These are phyloP conservation scores for Rhingia rostrata DNA, from an alignment of 2,888 invertebrate species.

Conservation along the genomic window DNA sequence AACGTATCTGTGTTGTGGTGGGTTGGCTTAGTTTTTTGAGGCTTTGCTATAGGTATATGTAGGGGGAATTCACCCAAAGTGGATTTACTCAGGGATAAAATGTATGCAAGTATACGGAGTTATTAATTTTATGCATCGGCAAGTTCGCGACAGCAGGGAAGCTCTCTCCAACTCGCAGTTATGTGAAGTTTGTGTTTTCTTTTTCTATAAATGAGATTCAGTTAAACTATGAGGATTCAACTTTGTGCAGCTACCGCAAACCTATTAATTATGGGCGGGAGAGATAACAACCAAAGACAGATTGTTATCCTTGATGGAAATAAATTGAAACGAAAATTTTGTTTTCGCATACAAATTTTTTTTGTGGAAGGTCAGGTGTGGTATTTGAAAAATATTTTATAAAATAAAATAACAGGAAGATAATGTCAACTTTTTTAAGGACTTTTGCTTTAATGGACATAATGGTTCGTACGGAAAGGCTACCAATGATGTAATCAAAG, in stretches of 20 bases:
- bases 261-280: conserved; percentile 8
- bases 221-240: conserved; percentile 24
- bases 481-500: no score
- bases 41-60: not conserved
- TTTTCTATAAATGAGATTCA: not conserved
- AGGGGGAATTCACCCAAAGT: conserved; percentile 40
- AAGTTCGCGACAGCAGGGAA: conserved; percentile 64
- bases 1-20: conserved; percentile 36
- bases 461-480: no score
- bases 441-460: no score
- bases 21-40: conserved; percentile 43
- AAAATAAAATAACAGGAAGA: no score
- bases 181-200: not conserved
- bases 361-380: not conserved
- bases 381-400: no score
- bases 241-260: conserved; percentile 8
- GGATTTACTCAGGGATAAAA: conserved; percentile 68
- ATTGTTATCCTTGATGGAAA: conserved; percentile 19
- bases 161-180: conserved; percentile 3
- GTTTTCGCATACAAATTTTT: not conserved
- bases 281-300: not conserved
- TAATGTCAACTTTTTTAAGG: no score
- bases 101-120: conserved; percentile 60
- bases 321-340: not conserved
- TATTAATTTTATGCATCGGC: conserved; percentile 72